These are phyloP conservation scores for Madoqua kirkii DNA, from an alignment of 2,113 vertebrate genomes.

Conservation along the genomic window DNA sequence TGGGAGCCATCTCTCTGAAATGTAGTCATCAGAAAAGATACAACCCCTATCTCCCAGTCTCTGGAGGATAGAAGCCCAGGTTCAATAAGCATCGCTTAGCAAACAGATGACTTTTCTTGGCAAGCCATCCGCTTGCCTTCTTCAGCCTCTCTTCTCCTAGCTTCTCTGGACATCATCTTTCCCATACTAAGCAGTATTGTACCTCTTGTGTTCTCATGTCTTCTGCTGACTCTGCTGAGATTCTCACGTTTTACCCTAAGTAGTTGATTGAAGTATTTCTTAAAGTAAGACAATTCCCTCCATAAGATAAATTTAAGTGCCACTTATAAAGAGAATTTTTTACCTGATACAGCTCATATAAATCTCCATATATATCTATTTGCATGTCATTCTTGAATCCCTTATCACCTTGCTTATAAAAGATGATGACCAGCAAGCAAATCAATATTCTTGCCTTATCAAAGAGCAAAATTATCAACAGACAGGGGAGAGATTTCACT, in stretches of 20 bases:
- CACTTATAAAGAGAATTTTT: neutral
- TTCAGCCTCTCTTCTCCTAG: neutral
- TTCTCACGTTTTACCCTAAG: neutral
- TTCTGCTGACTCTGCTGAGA: neutral
- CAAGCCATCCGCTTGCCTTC: neutral
- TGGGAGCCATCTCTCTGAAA: neutral
- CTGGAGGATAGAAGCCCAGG: neutral
- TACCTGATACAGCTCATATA: neutral
- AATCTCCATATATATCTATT: neutral
- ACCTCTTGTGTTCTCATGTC: neutral
- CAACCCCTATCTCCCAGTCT: neutral
- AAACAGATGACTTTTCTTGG: neutral
- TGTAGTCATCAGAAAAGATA: neutral
- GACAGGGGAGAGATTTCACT: constrained; percentile 12
- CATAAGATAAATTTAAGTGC: neutral
- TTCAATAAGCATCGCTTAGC: neutral
- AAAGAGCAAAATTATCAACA: neutral
- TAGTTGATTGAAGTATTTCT: neutral
- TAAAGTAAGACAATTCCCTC: constrained; percentile 6
- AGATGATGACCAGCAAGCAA: neutral
- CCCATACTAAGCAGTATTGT: neutral
- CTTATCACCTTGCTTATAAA: neutral
- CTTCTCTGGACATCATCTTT: neutral
- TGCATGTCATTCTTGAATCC: neutral
- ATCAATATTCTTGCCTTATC: constrained; percentile 1